Evolutionary conservation across 2,888 invertebrate genomes (phyloP).

Genomic region (Strigamia transsilvanica): DNA sequence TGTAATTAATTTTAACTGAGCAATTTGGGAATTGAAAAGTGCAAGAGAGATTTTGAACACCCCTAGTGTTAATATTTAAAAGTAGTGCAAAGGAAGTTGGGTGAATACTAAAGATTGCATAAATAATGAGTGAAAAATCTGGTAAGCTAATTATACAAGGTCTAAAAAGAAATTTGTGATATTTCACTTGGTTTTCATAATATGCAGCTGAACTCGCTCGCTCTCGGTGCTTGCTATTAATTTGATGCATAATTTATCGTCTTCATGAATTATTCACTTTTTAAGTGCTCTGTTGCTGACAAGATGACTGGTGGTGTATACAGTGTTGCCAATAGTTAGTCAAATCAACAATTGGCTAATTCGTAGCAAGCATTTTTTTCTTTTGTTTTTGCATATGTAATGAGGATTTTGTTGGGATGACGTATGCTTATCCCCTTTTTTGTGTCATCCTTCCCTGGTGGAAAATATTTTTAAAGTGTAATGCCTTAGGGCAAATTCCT

Average conservation of each 20-base stretch:
- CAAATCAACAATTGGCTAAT: conserved; percentile 16
- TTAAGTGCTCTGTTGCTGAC: conserved; percentile 42
- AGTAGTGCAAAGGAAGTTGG: neutral
- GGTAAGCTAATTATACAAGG: conserved; percentile 22
- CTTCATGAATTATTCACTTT: conserved; percentile 37
- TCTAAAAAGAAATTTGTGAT: conserved; percentile 25
- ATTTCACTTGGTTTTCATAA: conserved; percentile 27
- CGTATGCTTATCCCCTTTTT: too few species aligned
- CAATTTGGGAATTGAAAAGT: too few species aligned
- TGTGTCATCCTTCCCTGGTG: too few species aligned
- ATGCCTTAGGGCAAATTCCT: too few species aligned
- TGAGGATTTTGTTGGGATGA: too few species aligned
- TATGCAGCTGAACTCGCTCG: conserved; percentile 30
- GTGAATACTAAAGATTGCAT: neutral
- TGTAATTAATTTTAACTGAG: too few species aligned
- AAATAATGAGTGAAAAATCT: conserved; percentile 7
- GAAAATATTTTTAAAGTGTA: too few species aligned
- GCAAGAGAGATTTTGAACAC: too few species aligned
- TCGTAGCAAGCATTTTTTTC: neutral
- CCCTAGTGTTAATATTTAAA: neutral
- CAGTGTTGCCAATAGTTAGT: conserved; percentile 16
- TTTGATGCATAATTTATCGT: conserved; percentile 34
- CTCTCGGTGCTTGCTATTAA: conserved; percentile 31
- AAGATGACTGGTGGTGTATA: neutral
- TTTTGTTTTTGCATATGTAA: neutral